Conservation (phyloP, 2,113 vertebrate species). For the Etia nguti region DNA sequence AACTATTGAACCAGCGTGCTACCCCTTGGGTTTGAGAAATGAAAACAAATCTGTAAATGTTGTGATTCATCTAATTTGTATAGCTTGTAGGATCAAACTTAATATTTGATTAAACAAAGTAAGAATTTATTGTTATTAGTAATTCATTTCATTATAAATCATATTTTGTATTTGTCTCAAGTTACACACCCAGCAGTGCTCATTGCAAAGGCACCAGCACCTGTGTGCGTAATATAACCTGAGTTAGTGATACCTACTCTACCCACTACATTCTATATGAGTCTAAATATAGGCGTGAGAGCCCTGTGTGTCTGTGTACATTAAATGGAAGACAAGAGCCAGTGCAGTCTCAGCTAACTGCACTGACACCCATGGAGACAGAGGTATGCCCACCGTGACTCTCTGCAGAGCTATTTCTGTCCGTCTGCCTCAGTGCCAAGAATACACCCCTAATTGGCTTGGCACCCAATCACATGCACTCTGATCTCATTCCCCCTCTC, state of each 20-base stretch:
- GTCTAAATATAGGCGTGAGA: constrained; percentile 14
- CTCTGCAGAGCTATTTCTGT: constrained; percentile 68
- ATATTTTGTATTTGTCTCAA: neutral
- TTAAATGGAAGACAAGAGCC: constrained; percentile 9
- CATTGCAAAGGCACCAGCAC: neutral
- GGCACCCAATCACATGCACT: constrained; percentile 41
- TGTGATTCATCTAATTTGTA: neutral
- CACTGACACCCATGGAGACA: constrained; percentile 29
- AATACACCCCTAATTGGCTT: constrained; percentile 69
- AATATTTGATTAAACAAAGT: neutral
- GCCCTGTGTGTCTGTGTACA: neutral
- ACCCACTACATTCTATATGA: neutral
- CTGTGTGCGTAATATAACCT: neutral
- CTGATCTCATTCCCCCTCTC: constrained; percentile 22
- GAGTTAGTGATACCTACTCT: neutral
- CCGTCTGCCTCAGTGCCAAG: constrained; percentile 37
- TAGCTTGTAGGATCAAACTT: neutral
- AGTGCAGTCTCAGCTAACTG: constrained; percentile 21
- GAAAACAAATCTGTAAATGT: neutral
- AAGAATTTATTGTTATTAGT: neutral
- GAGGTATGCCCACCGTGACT: constrained; percentile 44
- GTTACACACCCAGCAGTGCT: neutral
- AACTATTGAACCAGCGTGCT: neutral
- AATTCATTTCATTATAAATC: neutral
- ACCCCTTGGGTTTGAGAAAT: neutral